Base-by-base conservation (phyloP, 2,113 vertebrate genomes). In the Ancistrus triradiatus region DNA sequence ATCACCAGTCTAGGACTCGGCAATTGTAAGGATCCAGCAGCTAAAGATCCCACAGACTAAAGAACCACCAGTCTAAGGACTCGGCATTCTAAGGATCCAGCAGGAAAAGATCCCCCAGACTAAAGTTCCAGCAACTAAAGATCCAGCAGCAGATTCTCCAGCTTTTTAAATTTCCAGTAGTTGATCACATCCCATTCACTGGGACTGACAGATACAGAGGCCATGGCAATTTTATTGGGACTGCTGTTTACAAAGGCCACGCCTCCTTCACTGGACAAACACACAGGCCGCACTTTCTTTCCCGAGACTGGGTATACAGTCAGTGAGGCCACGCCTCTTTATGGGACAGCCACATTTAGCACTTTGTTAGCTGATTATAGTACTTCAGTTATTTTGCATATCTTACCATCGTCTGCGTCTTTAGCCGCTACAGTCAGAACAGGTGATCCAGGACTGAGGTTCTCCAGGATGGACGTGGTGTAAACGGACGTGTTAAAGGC, bases 361-460 rank as follows among this genome's bases (percentile, higher is more conserved):
- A 17, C 18, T 6, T 17, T 44, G 7, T 17, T n/a, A n/a, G n/a
- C n/a, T 7, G 3, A 7, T 18, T 44, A 25, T 14, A 2, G 3
- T 19, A 19, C n/a, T n/a, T n/a, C n/a, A n/a, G n/a, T n/a, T 38
- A 18, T 14, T 57, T 35, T 14, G 13, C 14, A 17, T 1, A 19
- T 7, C 91, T 1, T 90, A 99, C 96, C 95, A 0, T 93, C 88
- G 42, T 99, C 96, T 0, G 86, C 87, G 6, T 99, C 96, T 0
- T 77, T 89, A 60, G 93, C 94, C 0, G 83, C 90, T 6, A 95
- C 84, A 1, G 85, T 85, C 53, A 98, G 78, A 1, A 99, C 82
- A 1, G 85, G 66, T 0, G 92, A 87, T 4, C 93, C 94, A 0
- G 85, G 79, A 11, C 86, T 77, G 5, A 94, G 78, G 53, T 90